Evolutionary conservation across 2,113 vertebrate genomes (phyloP).

Genomic region (Bubo scandiacus): DNA sequence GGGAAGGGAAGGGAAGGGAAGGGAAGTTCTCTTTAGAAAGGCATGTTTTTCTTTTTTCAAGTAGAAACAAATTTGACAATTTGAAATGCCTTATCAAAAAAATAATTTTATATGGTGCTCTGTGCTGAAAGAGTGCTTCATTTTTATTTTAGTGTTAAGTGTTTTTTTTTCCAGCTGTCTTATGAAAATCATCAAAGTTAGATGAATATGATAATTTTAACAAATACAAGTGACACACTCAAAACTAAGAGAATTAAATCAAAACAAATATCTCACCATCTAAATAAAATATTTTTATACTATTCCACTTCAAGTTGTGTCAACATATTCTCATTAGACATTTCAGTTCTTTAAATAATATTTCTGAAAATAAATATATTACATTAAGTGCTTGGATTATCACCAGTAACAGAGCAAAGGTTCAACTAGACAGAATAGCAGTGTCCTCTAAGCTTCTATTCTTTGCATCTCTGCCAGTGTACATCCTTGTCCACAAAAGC

Average conservation of each 20-base stretch:
- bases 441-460: background rate
- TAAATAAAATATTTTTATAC: background rate
- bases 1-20: too few species aligned
- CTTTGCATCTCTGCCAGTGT: background rate
- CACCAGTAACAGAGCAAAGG: background rate
- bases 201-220: background rate
- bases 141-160: background rate
- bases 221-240: background rate
- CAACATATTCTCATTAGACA: background rate
- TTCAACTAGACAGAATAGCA: background rate
- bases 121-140: background rate
- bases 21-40: background rate
- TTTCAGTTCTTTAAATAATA: background rate
- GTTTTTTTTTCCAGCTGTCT: background rate
- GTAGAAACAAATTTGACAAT: background rate
- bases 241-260: background rate
- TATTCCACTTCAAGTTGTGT: background rate
- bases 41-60: background rate
- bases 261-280: background rate
- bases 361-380: background rate
- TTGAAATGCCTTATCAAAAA: background rate
- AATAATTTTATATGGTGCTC: background rate
- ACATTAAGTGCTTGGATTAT: background rate
- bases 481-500: background rate
- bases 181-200: background rate